phyloP scores from a whole-genome alignment of 2,113 vertebrate species.

The Pagrus major region DNA sequence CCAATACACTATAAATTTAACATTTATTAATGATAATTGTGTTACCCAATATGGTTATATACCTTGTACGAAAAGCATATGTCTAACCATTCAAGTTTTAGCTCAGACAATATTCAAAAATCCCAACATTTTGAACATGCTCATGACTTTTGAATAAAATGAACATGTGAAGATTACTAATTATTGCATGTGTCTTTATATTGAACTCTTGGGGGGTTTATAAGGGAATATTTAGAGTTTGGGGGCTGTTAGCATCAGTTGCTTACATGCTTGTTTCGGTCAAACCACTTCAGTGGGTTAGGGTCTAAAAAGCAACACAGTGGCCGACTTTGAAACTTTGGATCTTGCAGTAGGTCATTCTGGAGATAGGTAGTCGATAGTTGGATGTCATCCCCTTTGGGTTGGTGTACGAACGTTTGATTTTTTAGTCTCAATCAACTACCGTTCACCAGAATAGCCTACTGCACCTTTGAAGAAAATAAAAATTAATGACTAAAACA shows the following conservation, averaged over 20 bases:
- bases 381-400: too few species aligned
- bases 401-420: too few species aligned
- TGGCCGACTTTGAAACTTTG: background rate
- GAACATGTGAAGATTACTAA: background rate
- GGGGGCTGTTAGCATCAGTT: background rate
- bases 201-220: background rate
- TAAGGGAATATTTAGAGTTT: background rate
- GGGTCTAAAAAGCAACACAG: background rate
- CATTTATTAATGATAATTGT: too few species aligned
- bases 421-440: too few species aligned
- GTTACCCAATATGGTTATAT: too few species aligned
- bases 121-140: background rate
- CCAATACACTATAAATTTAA: too few species aligned
- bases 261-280: background rate
- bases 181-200: background rate
- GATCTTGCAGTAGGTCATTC: too few species aligned
- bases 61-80: too few species aligned
- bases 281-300: background rate
- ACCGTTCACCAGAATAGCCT: too few species aligned
- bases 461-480: too few species aligned
- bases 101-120: too few species aligned
- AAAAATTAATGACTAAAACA: background rate
- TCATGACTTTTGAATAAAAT: background rate
- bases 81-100: background rate
- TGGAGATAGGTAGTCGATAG: too few species aligned